Evolutionary conservation across 2,888 invertebrate species (phyloP).

Genomic region (Lucinisca nassula): DNA sequence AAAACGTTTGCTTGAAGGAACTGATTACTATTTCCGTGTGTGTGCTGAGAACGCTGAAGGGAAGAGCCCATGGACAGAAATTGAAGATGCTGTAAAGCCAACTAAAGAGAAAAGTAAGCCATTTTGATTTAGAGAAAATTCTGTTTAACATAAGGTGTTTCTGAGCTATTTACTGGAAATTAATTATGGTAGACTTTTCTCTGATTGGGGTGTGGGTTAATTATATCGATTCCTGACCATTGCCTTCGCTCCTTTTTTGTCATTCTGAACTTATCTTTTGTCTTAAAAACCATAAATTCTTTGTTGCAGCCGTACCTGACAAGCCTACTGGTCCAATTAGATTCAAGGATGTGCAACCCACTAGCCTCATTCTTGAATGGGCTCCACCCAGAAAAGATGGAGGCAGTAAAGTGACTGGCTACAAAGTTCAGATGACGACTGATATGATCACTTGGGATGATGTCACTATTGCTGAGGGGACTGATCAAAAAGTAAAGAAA

Average conservation of each 20-base stretch:
- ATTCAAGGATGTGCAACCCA: constrained; percentile 76
- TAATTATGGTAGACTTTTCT: too few relatives aligned
- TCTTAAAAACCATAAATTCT: too few relatives aligned
- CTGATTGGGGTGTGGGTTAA: too few relatives aligned
- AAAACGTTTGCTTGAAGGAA: constrained; percentile 80
- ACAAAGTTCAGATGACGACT: constrained; percentile 83
- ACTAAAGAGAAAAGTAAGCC: constrained; percentile 73
- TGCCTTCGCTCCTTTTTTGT: too few relatives aligned
- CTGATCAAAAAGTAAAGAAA: constrained; percentile 81
- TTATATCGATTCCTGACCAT: too few relatives aligned
- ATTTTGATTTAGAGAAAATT: too few relatives aligned
- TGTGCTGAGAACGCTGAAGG: constrained; percentile 86
- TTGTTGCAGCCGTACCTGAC: constrained; percentile 79
- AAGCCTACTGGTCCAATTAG: constrained; percentile 83
- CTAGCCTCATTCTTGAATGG: constrained; percentile 86
- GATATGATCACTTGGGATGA: constrained; percentile 96
- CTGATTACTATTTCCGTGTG: constrained; percentile 86
- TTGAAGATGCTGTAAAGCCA: constrained; percentile 79
- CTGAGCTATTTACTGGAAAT: too few relatives aligned
- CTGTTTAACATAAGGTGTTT: too few relatives aligned
- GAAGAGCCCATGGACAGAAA: constrained; percentile 81
- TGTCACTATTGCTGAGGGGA: constrained; percentile 95
- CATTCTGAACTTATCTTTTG: not conserved
- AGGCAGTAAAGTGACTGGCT: constrained; percentile 86
- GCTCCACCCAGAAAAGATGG: constrained; percentile 87